Evolutionary conservation across 2,888 invertebrate genomes (phyloP), one percentile per base, ranked within the genome.

Genomic region (Achlya flavicornis): DNA sequence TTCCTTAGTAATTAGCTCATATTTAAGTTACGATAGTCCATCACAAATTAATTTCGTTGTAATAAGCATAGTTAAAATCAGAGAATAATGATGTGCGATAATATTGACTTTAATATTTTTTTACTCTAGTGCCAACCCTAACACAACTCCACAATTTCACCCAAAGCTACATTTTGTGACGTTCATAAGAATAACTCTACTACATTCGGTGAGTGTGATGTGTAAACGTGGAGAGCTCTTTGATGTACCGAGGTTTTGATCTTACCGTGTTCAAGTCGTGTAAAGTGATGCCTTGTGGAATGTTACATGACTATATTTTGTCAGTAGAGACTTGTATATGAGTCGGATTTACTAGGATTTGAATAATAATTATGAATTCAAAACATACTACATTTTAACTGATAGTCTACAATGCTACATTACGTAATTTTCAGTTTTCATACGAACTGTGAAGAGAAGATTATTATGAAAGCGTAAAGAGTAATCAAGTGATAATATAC

Each of bases 211-310:
- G 19, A 53, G 53, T n/a, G 53, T 53, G 19, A 53, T 53, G 53
- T 53, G 10, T 53, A n/a, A 8, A 48, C 2, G 43, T 14, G 6
- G 12, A 3, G 5, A 46, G 3, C 19, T 53, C 53, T 53, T 53
- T 53, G 53, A 53, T 53, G 53, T 53, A n/a, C 5, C 53, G 19
- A 53, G 19, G 53, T 53, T 53, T 53, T 53, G 53, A 53, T 53
- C 53, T 53, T 53, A 10, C 7, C 19, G 1, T 19, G 10, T 53
- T 53, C 53, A 53, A 19, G 53, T 10, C n/a, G 53, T 53, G 8
- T 53, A 53, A 53, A 19, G 53, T 46, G 46, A 46, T 46, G 46
- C 7, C 12, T 41, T 12, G 11, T 0, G 12, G 46, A 46, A 46
- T n/a, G 46, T 46, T 7, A 46, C 46, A 46, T 10, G 46, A 19